Evolutionary conservation across 2,888 invertebrate genomes (phyloP).

Genomic region (Dione vanillae): DNA sequence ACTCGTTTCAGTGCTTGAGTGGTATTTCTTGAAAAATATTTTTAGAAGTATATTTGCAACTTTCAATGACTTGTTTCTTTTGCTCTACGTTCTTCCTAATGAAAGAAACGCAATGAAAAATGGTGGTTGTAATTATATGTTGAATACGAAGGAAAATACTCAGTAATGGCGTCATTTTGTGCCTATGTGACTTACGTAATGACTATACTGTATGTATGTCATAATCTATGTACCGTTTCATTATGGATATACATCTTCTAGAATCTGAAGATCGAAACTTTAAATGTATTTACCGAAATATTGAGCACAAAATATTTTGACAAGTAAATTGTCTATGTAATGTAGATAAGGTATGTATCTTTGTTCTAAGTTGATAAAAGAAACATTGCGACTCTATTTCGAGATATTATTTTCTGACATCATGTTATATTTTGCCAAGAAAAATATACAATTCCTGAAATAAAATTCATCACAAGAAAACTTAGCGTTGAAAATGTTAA

Average conservation of each 20-base stretch:
- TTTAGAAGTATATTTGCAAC: constrained; percentile 9
- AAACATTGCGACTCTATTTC: background rate
- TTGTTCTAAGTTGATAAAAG: background rate
- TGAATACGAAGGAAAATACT: constrained; percentile 5
- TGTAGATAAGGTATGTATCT: background rate
- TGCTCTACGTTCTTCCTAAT: background rate
- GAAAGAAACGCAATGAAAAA: constrained; percentile 19
- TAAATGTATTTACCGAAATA: background rate
- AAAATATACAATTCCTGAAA: background rate
- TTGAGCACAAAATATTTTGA: background rate
- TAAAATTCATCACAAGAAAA: constrained; percentile 11
- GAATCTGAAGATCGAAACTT: too few species aligned
- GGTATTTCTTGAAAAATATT: constrained; percentile 27
- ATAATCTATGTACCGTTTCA: too few species aligned
- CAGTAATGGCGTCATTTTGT: background rate
- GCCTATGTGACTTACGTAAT: background rate
- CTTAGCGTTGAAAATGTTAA: constrained; percentile 3
- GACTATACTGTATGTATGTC: background rate
- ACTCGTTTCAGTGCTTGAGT: constrained; percentile 31
- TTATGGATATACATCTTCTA: too few species aligned
- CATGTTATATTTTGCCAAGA: background rate
- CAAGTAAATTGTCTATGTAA: too few species aligned
- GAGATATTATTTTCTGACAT: background rate
- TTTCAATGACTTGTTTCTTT: constrained; percentile 19
- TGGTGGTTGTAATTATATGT: constrained; percentile 11